Conservation (phyloP, 2,797 vertebrate genomes). For the Smutsia temminckii region DNA sequence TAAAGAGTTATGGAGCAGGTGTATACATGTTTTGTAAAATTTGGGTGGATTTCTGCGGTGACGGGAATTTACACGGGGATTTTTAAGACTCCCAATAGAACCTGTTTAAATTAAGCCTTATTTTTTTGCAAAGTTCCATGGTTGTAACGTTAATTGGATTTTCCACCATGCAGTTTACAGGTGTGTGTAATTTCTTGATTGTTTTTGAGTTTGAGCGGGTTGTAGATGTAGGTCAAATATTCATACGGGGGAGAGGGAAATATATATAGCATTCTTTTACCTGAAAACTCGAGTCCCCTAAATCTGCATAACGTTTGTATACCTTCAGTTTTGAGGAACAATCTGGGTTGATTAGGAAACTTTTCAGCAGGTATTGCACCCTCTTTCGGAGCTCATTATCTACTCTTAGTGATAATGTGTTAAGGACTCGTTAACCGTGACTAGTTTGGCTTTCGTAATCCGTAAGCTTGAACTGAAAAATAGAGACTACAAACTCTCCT, state of each 20-base stretch:
- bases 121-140: not conserved
- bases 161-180: constrained; percentile 47
- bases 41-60: not conserved
- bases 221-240: not conserved
- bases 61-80: not conserved
- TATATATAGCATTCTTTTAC: not conserved
- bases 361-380: constrained; percentile 45
- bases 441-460: constrained; percentile 15
- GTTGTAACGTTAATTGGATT: constrained; percentile 29
- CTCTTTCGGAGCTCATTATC: not conserved
- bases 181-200: constrained; percentile 56
- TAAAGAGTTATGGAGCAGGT: constrained; percentile 28
- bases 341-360: constrained; percentile 41
- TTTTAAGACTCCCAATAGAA: not conserved
- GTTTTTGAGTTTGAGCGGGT: not conserved
- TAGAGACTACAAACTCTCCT: constrained; percentile 40
- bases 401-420: not conserved
- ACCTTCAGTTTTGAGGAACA: constrained; percentile 39
- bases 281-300: not conserved
- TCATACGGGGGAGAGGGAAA: not conserved
- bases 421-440: not conserved
- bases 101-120: not conserved
- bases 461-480: constrained; percentile 65
- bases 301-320: not conserved
- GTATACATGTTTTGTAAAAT: not conserved